A percentile compares a stretch with the other conserved stretches of the same genome.
Evolutionary conservation across 1,140 invertebrate species (phyloP).

Genomic region (Drosophila lini): DNA sequence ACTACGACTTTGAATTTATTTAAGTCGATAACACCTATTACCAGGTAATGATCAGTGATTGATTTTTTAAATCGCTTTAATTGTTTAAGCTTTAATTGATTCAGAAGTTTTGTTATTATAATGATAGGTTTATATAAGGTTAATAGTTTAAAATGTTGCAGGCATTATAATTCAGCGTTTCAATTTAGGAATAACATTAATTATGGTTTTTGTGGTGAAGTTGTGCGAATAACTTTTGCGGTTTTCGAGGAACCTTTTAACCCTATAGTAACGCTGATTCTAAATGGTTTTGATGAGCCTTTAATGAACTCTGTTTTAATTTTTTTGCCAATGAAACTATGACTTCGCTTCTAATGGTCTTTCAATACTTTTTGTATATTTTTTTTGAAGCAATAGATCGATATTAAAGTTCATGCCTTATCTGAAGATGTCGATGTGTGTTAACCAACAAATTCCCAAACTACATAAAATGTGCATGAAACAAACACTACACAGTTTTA

Average conservation of each 20-base stretch:
- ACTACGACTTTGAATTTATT: neutral
- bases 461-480: conserved; percentile 69
- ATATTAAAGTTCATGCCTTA: conserved; percentile 44
- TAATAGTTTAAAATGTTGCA: neutral
- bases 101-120: neutral
- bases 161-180: neutral
- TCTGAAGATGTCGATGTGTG: conserved; percentile 36
- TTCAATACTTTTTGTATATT: neutral
- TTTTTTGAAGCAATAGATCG: neutral
- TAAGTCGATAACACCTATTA: neutral
- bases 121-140: neutral
- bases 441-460: conserved; percentile 15
- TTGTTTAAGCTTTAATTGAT: neutral
- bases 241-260: neutral
- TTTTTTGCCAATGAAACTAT: neutral
- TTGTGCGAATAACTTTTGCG: neutral
- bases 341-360: neutral
- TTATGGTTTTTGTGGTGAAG: neutral
- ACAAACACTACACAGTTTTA: conserved; percentile 54
- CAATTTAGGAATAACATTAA: neutral
- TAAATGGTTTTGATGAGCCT: neutral
- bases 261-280: neutral
- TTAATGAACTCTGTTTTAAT: neutral
- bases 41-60: neutral
- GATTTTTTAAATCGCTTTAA: neutral